Base-by-base conservation (phyloP, 1,140 invertebrate species). In the Ectropis grisescens region DNA sequence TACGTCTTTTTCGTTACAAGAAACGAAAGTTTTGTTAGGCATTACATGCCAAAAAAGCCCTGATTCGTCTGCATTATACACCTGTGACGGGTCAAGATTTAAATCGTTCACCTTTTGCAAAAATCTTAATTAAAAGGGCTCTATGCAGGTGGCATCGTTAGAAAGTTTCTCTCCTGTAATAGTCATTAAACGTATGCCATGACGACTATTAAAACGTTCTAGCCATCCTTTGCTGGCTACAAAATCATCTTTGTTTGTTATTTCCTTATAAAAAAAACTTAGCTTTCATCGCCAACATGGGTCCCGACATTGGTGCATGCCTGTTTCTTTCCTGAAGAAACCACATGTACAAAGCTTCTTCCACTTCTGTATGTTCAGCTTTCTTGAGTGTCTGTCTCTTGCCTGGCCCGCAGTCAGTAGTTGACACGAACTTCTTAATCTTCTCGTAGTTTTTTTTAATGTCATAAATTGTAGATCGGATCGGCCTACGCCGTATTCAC, bases 171-270 rank as follows among this genome's bases (percentile, higher is more conserved):
- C 62, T 41, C 56, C 62, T 34, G 54, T 56, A 23, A 59, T 37
- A 33, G 45, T 55, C 29, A 67, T 36, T 22, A 53, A 48, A 47
- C 60, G 51, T 49, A 71, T 64, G 10, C 58, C 59, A 54, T 60
- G 57, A 40, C 65, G 46, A 35, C 37, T 50, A 58, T 72, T 68
- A 31, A 69, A 68, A 29, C 48, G 22, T 38, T 66, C 41, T 37
- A 69, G 27, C 64, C 58, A 70, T 37, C 61, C 49, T 29, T 52
- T 47, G 51, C 61, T 67, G 8, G 68, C 66, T 24, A 51, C 35
- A 47, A 70, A 72, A 42, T 72, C n/a, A 35, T 57, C 54, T 56
- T 60, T 66, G 38, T 57, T 50, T 47, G 26, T 55, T 54, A 67
- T 65, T 48, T 60, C 37, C 35, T 57, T 52, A 38, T 61, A 57